A percentile compares a stretch with the other conserved stretches of the same genome.
Conservation (phyloP, 1,140 invertebrate species). For the Drosophila pachea region DNA sequence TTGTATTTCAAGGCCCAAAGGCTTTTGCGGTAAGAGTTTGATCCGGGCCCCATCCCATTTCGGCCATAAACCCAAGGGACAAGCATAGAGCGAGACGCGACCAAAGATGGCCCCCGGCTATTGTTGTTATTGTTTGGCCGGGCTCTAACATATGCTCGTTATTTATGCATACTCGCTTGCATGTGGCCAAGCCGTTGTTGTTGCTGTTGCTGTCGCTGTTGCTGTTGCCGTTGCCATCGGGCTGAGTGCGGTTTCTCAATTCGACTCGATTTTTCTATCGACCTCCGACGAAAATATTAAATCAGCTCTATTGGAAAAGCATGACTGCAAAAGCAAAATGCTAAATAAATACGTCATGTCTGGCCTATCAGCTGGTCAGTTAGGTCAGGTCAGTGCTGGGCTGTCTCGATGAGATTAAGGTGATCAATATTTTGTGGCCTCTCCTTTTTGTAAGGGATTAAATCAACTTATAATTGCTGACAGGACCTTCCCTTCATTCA, state of each 20-base stretch:
- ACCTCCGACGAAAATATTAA: neutral
- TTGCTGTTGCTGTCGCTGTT: conserved; percentile 8
- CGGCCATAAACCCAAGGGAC: neutral
- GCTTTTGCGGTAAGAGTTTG: conserved; percentile 50
- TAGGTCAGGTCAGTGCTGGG: no score
- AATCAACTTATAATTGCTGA: no score
- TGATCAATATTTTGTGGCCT: no score
- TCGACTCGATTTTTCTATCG: conserved; percentile 13
- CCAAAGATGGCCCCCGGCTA: conserved; percentile 22
- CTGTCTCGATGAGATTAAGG: no score
- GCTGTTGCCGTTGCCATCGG: neutral
- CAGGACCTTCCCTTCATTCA: no score
- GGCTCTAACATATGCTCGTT: conserved; percentile 25
- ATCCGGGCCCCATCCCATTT: conserved; percentile 5
- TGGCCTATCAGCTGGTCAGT: no score
- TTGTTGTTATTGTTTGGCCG: conserved; percentile 30
- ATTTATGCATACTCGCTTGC: conserved; percentile 20
- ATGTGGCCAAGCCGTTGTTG: conserved; percentile 20
- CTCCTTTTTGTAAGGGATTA: no score
- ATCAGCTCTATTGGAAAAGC: neutral
- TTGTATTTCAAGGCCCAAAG: conserved; percentile 51
- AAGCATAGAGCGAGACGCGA: neutral
- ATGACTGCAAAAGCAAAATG: neutral
- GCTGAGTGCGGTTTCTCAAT: conserved; percentile 3
- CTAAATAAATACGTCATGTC: no score